Percentiles rank a stretch among this genome's conserved stretches.
These are phyloP conservation scores for Sebastes taczanowskii DNA, from an alignment of 2,797 vertebrate species.

Conservation along the genomic window DNA sequence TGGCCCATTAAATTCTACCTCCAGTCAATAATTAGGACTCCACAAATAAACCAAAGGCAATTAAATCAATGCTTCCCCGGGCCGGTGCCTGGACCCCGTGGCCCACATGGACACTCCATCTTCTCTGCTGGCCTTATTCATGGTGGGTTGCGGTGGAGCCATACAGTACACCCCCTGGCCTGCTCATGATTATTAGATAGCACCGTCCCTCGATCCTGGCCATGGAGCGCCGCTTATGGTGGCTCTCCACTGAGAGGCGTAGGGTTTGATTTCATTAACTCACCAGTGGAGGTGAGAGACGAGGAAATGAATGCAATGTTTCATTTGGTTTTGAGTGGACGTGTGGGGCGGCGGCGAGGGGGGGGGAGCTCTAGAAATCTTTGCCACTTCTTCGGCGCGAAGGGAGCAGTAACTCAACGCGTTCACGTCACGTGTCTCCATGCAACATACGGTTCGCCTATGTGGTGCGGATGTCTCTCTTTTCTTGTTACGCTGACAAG, in stretches of 20 bases:
- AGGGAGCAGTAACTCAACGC: conserved; percentile 30
- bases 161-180: conserved; percentile 78
- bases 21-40: conserved; percentile 99
- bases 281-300: conserved; percentile 64
- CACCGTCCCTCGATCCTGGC: conserved; percentile 66
- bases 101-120: conserved; percentile 90
- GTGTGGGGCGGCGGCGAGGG: conserved; percentile 51
- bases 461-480: conserved; percentile 35
- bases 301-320: conserved; percentile 77
- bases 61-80: conserved; percentile 97
- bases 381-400: conserved; percentile 45
- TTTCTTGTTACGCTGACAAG: conserved; percentile 79
- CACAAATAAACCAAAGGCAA: conserved; percentile 99
- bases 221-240: conserved; percentile 65
- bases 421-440: background rate
- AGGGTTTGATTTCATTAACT: conserved; percentile 83
- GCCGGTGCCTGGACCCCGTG: conserved; percentile 84
- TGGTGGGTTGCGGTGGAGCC: conserved; percentile 74
- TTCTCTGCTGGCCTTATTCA: conserved; percentile 80
- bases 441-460: conserved; percentile 24
- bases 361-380: conserved; percentile 43
- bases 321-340: conserved; percentile 78
- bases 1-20: conserved; percentile 97
- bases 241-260: conserved; percentile 76
- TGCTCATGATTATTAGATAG: conserved; percentile 89